phyloP scores from a whole-genome alignment of 2,113 vertebrate species.

The Pituophis catenifer region DNA sequence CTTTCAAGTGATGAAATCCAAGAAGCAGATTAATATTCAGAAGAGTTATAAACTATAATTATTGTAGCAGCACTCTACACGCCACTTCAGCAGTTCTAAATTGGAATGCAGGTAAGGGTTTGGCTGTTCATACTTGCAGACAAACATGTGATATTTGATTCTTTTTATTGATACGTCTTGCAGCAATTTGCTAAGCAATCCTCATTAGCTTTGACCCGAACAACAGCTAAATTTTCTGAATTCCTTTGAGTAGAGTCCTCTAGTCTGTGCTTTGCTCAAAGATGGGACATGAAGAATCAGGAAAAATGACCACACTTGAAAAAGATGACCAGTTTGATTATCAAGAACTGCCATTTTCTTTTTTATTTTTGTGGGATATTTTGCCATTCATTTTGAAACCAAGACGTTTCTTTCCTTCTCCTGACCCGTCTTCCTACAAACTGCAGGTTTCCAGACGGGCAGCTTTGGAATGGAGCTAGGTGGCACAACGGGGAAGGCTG shows the following conservation, averaged over 20 bases:
- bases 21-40: constrained; percentile 58
- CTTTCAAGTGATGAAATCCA: constrained; percentile 35
- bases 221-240: background rate
- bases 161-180: background rate
- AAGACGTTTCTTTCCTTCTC: background rate
- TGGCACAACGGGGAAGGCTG: background rate
- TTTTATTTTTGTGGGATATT: background rate
- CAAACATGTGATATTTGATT: background rate
- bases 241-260: background rate
- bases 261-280: background rate
- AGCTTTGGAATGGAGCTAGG: background rate
- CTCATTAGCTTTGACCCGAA: background rate
- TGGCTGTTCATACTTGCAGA: constrained; percentile 7
- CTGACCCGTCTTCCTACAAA: background rate
- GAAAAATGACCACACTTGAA: background rate
- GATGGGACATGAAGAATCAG: background rate
- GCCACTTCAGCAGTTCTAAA: constrained; percentile 19
- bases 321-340: background rate
- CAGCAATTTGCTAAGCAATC: background rate
- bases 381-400: background rate
- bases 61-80: constrained; percentile 28
- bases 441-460: background rate
- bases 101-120: constrained; percentile 15
- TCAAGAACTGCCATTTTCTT: background rate
- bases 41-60: constrained; percentile 50